Evolutionary conservation across 2,888 invertebrate species (phyloP).

Genomic region (Eupithecia dodoneata): DNA sequence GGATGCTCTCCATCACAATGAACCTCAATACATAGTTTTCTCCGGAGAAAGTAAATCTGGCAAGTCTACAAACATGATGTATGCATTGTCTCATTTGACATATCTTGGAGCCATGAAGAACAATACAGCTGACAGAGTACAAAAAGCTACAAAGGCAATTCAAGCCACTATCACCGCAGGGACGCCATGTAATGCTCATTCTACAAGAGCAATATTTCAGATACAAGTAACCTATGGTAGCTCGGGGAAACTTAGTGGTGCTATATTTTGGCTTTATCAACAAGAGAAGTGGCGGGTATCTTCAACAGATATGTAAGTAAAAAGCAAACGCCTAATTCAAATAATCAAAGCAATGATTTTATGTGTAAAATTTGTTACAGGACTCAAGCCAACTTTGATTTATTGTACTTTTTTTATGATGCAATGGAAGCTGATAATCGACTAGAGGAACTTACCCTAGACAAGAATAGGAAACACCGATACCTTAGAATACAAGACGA

Average conservation of each 20-base stretch:
- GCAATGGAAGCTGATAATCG: constrained; percentile 88
- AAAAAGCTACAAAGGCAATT: constrained; percentile 88
- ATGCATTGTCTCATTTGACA: constrained; percentile 91
- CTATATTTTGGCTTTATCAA: constrained; percentile 93
- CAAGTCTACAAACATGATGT: constrained; percentile 93
- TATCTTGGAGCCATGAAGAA: constrained; percentile 90
- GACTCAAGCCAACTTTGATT: constrained; percentile 94
- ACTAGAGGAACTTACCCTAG: constrained; percentile 87
- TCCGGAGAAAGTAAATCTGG: constrained; percentile 96
- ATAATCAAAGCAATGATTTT: background rate
- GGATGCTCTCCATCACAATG: constrained; percentile 94
- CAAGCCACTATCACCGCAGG: constrained; percentile 93
- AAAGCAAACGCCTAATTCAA: background rate
- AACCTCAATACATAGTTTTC: constrained; percentile 93
- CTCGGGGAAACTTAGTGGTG: constrained; percentile 95
- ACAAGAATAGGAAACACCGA: constrained; percentile 88
- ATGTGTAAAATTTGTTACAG: constrained; percentile 72
- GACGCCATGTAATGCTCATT: constrained; percentile 92
- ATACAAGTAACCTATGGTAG: constrained; percentile 92
- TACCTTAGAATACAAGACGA: constrained; percentile 88
- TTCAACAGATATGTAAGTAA: constrained; percentile 88
- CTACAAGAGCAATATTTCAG: constrained; percentile 92
- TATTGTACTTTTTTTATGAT: constrained; percentile 95
- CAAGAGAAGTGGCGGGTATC: constrained; percentile 95
- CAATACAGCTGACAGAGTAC: constrained; percentile 86